Percentiles rank a stretch among this genome's conserved stretches.
phyloP scores from a whole-genome alignment of 2,888 invertebrate genomes.

The Notodonta ziczac region DNA sequence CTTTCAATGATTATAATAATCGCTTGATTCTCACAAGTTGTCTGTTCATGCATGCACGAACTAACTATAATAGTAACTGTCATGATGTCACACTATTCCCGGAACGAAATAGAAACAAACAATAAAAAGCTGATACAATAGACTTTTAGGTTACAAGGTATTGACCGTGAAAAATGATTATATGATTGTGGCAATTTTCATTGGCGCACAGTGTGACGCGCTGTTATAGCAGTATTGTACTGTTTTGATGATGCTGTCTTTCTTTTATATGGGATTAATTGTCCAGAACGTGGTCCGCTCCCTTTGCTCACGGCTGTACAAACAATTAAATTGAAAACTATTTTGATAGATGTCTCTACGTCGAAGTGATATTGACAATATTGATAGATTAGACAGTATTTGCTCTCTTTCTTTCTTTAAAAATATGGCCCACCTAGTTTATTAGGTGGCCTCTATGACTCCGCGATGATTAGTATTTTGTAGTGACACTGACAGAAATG shows the following conservation, averaged over 20 bases:
- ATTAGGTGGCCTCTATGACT: too few relatives aligned
- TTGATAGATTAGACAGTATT: too few relatives aligned
- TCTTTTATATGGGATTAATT: conserved; percentile 39
- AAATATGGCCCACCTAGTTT: too few relatives aligned
- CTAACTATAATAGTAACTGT: not conserved
- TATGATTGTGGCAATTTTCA: conserved; percentile 48
- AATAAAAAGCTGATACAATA: conserved; percentile 26
- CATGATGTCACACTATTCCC: not conserved
- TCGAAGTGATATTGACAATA: too few relatives aligned
- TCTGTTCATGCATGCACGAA: not conserved
- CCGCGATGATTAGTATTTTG: too few relatives aligned
- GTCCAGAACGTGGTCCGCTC: conserved; percentile 31
- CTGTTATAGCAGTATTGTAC: conserved; percentile 48
- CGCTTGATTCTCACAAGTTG: not conserved
- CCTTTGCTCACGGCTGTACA: conserved; percentile 16
- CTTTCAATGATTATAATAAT: not conserved
- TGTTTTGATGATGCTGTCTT: conserved; percentile 39
- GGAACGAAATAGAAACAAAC: conserved; percentile 5
- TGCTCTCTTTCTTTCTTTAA: too few relatives aligned
- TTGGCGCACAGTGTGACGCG: conserved; percentile 46
- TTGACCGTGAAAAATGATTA: conserved; percentile 45
- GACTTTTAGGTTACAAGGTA: conserved; percentile 22
- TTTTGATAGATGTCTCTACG: not conserved
- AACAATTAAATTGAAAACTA: conserved; percentile 10
- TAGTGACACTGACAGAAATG: too few relatives aligned